Evolutionary conservation across 2,113 vertebrate species (phyloP).

Genomic region (Balaeniceps rex): DNA sequence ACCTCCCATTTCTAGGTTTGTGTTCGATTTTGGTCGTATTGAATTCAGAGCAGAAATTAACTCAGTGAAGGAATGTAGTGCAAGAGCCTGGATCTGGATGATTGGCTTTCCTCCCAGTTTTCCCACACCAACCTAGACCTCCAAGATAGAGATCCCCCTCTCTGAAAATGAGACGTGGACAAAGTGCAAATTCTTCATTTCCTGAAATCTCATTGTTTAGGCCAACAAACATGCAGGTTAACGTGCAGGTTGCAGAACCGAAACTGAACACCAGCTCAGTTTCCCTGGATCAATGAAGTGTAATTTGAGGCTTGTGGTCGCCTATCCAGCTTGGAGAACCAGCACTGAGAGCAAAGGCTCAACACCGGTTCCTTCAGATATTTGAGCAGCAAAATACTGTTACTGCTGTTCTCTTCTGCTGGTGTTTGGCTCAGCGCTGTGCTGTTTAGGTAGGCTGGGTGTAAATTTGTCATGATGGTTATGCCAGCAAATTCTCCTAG

Average conservation of each 20-base stretch:
- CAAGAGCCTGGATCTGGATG: not conserved
- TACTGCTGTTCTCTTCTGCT: not conserved
- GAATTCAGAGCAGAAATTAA: not conserved
- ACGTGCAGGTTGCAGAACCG: not conserved
- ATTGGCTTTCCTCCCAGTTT: not conserved
- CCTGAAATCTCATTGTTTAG: slow-evolving; percentile 25
- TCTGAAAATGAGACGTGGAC: accelerated
- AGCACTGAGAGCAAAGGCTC: not conserved
- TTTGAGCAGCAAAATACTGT: not conserved
- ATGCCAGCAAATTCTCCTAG: not conserved
- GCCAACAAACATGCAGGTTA: slow-evolving; percentile 54
- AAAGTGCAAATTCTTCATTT: slow-evolving; percentile 3
- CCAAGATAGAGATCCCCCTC: not conserved
- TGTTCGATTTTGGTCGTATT: not conserved
- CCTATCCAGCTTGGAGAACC: not conserved
- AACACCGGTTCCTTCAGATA: not conserved
- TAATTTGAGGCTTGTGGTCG: slow-evolving; percentile 24
- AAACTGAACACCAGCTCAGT: not conserved
- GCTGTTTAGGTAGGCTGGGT: not conserved
- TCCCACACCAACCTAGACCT: not conserved
- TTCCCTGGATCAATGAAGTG: not conserved
- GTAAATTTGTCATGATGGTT: not conserved
- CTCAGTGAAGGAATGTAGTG: not conserved
- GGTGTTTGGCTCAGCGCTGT: not conserved
- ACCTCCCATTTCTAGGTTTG: not conserved